phyloP scores from a whole-genome alignment of 2,113 vertebrate species.

The Boleophthalmus pectinirostris region DNA sequence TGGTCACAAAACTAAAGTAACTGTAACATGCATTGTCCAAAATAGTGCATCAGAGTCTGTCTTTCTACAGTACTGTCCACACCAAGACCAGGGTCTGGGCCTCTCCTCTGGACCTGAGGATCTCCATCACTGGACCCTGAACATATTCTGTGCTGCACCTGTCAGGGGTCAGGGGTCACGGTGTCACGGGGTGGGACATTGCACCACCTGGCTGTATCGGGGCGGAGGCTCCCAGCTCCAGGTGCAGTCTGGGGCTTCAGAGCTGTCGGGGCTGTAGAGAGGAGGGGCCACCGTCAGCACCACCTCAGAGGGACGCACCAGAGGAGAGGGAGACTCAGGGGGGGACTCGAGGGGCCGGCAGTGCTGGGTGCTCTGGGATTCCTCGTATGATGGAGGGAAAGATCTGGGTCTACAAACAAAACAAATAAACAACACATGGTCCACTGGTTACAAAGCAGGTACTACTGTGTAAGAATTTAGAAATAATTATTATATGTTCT shows the following conservation, averaged over 20 bases:
- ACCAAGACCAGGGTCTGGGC: too few species aligned
- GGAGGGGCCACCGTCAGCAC: constrained; percentile 68
- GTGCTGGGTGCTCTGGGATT: constrained; percentile 65
- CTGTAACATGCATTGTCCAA: too few species aligned
- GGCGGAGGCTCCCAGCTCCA: constrained; percentile 77
- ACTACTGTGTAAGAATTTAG: too few species aligned
- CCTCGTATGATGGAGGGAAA: constrained; percentile 83
- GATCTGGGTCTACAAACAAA: constrained; percentile 81
- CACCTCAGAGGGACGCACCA: constrained; percentile 2
- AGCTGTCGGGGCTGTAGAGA: constrained; percentile 67
- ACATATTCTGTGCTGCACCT: neutral
- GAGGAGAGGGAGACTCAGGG: neutral
- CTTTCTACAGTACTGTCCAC: too few species aligned
- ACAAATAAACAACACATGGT: constrained; percentile 4
- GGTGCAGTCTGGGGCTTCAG: constrained; percentile 60
- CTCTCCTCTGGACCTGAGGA: neutral
- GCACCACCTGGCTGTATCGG: constrained; percentile 62
- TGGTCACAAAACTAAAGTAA: too few species aligned
- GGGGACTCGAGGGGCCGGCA: neutral
- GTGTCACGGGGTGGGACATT: neutral
- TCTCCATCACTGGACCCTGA: neutral
- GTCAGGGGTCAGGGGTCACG: constrained; percentile 6
- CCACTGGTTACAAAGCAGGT: neutral
- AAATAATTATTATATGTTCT: too few species aligned
- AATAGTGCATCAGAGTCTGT: too few species aligned